These are phyloP conservation scores for Ectropis crepuscularia DNA, from an alignment of 2,888 invertebrate genomes.

Conservation along the genomic window DNA sequence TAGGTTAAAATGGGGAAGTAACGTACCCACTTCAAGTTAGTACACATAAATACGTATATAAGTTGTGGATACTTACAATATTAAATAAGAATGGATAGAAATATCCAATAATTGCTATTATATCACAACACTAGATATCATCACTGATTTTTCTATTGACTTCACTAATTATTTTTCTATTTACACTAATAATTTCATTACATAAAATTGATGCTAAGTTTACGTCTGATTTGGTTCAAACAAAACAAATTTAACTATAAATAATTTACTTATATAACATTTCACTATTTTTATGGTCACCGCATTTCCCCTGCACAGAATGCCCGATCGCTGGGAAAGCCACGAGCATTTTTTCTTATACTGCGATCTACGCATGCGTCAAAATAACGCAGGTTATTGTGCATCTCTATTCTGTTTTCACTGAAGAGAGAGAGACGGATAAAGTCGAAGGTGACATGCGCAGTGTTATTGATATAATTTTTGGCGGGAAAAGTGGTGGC, in stretches of 20 bases:
- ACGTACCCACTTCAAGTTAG: no score
- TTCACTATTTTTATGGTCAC: constrained; percentile 49
- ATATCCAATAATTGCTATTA: constrained; percentile 16
- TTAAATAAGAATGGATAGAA: constrained; percentile 8
- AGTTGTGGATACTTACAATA: constrained; percentile 18
- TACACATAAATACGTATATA: not conserved
- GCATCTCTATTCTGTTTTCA: constrained; percentile 53
- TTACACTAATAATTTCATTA: constrained; percentile 13
- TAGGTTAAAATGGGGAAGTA: no score
- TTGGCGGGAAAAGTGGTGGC: constrained; percentile 65
- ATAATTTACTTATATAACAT: constrained; percentile 41
- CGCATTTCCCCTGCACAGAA: constrained; percentile 50
- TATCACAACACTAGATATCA: constrained; percentile 32
- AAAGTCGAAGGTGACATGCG: constrained; percentile 68
- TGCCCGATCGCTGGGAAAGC: constrained; percentile 31
- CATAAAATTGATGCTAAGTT: constrained; percentile 17
- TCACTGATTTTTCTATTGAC: constrained; percentile 22
- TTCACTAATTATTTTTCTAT: constrained; percentile 20
- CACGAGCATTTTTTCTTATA: constrained; percentile 43
- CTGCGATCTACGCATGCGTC: constrained; percentile 44
- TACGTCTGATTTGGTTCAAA: constrained; percentile 16
- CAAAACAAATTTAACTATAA: constrained; percentile 30
- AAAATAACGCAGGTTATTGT: constrained; percentile 63
- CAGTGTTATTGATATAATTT: constrained; percentile 77
- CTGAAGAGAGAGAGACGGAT: constrained; percentile 56